Conservation (phyloP, 2,113 vertebrate species). For the Gasterosteus nipponicus region DNA sequence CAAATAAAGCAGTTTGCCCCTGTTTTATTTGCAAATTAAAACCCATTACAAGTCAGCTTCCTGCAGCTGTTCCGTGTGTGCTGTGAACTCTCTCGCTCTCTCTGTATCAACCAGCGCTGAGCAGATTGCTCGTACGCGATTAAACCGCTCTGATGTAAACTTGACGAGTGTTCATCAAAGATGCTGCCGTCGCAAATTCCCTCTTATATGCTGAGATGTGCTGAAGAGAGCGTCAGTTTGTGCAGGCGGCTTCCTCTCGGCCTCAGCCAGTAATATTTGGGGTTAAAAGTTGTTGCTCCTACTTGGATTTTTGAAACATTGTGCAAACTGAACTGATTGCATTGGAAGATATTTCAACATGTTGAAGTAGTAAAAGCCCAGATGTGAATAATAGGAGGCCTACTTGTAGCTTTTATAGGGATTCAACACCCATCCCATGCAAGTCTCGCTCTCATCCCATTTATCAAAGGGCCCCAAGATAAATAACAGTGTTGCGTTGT, state of each 20-base stretch:
- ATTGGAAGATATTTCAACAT: neutral
- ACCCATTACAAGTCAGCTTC: slow-evolving; percentile 15
- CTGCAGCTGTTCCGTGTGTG: slow-evolving; percentile 25
- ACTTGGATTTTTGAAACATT: neutral
- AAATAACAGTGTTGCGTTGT: slow-evolving; percentile 55
- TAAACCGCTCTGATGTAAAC: slow-evolving; percentile 26
- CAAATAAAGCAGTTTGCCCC: slow-evolving; percentile 50
- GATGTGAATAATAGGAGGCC: neutral
- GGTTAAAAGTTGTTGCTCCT: neutral
- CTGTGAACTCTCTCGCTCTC: slow-evolving; percentile 4
- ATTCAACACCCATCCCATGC: slow-evolving; percentile 20
- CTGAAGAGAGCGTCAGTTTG: neutral
- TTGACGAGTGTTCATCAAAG: slow-evolving; percentile 31
- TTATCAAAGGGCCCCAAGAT: slow-evolving; percentile 49
- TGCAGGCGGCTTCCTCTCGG: neutral
- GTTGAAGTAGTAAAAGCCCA: neutral
- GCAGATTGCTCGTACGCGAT: slow-evolving; percentile 42
- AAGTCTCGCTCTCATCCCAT: slow-evolving; percentile 55
- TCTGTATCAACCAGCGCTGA: slow-evolving; percentile 7
- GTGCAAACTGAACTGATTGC: neutral
- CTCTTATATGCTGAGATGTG: neutral
- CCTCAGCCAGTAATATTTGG: neutral
- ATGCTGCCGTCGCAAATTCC: slow-evolving; percentile 2
- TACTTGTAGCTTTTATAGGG: neutral
- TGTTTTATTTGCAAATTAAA: slow-evolving; percentile 60